Evolutionary conservation across 2,888 invertebrate genomes (phyloP).

Genomic region (Reticulitermes lucifugus): DNA sequence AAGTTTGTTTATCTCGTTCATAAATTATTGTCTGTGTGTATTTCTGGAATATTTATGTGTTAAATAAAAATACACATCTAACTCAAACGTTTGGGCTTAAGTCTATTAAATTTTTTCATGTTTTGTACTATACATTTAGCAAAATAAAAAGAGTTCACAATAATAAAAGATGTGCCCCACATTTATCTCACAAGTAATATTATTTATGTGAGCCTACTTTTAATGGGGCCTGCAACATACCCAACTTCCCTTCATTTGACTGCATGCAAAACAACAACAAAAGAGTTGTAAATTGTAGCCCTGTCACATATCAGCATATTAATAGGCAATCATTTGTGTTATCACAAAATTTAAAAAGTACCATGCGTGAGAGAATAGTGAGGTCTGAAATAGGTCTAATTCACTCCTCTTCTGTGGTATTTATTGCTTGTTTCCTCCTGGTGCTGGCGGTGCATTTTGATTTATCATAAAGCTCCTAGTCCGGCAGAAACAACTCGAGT

Average conservation of each 20-base stretch:
- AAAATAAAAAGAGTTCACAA: not conserved
- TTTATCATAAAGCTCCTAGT: slow-evolving; percentile 35
- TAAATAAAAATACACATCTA: not conserved
- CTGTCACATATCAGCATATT: slow-evolving; percentile 16
- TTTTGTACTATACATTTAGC: not conserved
- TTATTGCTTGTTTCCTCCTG: slow-evolving; percentile 45
- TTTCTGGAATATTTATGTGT: not conserved
- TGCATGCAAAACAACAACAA: not conserved
- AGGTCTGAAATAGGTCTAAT: not conserved
- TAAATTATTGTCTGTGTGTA: not conserved
- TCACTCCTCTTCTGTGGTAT: slow-evolving; percentile 27
- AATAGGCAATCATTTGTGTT: slow-evolving; percentile 3
- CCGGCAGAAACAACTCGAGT: slow-evolving; percentile 22
- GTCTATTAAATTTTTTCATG: not conserved
- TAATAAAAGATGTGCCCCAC: not conserved
- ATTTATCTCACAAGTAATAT: not conserved
- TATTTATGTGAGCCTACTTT: not conserved
- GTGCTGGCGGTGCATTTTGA: slow-evolving; percentile 32
- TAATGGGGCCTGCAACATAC: not conserved
- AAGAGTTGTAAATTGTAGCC: not conserved
- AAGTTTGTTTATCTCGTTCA: too few relatives aligned
- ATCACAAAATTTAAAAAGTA: slow-evolving; percentile 23
- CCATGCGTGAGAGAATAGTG: slow-evolving; percentile 2
- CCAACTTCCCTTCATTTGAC: slow-evolving; percentile 1
- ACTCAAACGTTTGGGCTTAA: too few relatives aligned